phyloP scores from a whole-genome alignment of 2,888 invertebrate genomes.

The Gisinianus flammeolus region DNA sequence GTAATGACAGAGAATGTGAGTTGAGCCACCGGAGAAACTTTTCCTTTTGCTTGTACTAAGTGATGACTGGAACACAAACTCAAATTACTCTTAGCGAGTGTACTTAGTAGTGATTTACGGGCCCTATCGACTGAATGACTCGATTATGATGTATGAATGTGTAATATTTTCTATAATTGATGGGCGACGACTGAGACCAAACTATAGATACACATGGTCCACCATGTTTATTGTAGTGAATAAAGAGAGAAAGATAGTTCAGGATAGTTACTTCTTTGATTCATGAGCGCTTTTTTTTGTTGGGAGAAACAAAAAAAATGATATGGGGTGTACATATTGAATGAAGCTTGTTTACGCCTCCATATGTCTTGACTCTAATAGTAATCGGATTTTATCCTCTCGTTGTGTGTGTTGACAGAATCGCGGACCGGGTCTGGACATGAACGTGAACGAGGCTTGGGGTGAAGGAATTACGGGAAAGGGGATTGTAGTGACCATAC shows the following conservation, averaged over 20 bases:
- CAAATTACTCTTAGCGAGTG: slow-evolving; percentile 21
- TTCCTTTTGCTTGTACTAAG: background rate
- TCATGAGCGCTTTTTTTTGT: slow-evolving; percentile 11
- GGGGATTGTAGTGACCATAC: slow-evolving; percentile 93
- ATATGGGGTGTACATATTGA: background rate
- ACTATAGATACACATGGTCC: background rate
- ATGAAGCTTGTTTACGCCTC: slow-evolving; percentile 4
- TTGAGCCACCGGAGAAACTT: background rate
- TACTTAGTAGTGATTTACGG: slow-evolving; percentile 35
- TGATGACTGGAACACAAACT: slow-evolving; percentile 31
- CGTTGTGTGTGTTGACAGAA: slow-evolving; percentile 67
- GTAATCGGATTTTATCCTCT: slow-evolving; percentile 21
- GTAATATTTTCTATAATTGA: slow-evolving; percentile 32
- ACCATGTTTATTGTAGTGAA: too few relatives aligned
- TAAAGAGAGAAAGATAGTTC: background rate
- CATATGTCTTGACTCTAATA: slow-evolving; percentile 8
- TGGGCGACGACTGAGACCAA: background rate
- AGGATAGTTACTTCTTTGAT: slow-evolving; percentile 10
- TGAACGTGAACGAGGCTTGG: slow-evolving; percentile 98
- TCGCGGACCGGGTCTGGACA: slow-evolving; percentile 88
- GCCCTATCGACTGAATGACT: slow-evolving; percentile 10
- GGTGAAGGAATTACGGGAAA: slow-evolving; percentile 86
- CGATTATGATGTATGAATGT: slow-evolving; percentile 36
- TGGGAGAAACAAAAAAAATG: background rate
- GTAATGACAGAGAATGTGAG: too few relatives aligned